Evolutionary conservation across 2,113 vertebrate species (phyloP).

Genomic region (Notarius quadriscutis): DNA sequence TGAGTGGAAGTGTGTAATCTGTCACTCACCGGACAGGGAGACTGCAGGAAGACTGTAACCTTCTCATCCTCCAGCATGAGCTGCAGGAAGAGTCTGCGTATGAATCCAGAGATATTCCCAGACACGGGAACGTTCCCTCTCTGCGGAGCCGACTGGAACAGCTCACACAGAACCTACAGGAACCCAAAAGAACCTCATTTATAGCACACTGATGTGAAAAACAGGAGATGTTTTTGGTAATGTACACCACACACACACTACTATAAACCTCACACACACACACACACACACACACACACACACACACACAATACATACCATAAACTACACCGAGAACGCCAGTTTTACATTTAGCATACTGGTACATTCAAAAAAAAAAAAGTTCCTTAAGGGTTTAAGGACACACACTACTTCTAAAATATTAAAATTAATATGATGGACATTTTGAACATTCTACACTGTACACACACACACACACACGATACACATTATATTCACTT

Average conservation of each 20-base stretch:
- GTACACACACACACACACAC: too few relatives aligned
- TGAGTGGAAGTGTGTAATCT: neutral
- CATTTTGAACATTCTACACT: too few relatives aligned
- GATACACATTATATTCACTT: too few relatives aligned
- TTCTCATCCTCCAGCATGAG: constrained; percentile 99
- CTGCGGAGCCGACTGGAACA: constrained; percentile 96
- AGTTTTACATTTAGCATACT: too few relatives aligned
- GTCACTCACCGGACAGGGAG: constrained; percentile 89
- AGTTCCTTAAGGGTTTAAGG: too few relatives aligned
- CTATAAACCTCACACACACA: too few relatives aligned
- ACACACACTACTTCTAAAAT: too few relatives aligned
- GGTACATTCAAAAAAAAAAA: too few relatives aligned
- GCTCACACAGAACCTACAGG: constrained; percentile 92
- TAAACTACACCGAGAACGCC: too few relatives aligned
- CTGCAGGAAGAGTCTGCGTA: constrained; percentile 94
- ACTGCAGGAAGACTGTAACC: constrained; percentile 98
- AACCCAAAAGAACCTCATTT: neutral
- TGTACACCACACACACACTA: neutral
- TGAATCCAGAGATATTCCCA: constrained; percentile 97
- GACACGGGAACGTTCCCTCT: constrained; percentile 89
- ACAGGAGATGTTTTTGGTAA: neutral
- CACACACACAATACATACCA: too few relatives aligned
- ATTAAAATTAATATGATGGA: too few relatives aligned
- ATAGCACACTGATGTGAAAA: neutral
- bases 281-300: too few relatives aligned